Evolutionary conservation across 2,113 vertebrate species (phyloP), one percentile per base, ranked within the genome.

Genomic region (Hippocampus mohnikei): DNA sequence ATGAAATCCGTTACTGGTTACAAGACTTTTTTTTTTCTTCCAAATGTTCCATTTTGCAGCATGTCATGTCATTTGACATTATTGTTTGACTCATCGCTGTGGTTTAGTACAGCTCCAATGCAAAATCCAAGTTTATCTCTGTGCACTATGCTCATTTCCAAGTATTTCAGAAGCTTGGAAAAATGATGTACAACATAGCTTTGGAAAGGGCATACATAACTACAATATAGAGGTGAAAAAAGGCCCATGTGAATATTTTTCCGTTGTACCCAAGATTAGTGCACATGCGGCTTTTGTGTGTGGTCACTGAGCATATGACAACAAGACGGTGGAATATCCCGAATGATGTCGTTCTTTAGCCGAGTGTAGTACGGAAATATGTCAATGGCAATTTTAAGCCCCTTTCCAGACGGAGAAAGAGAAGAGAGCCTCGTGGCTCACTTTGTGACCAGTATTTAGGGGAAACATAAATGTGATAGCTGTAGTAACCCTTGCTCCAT

Each of bases 121-220:
- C 58, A 33, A 33, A 58, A 58, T 3, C 23, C 8, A 62, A n/a
- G 37, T 63, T 42, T 3, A 41, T n/a, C 3, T 63, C 20, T 25
- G 25, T 25, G 52, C 29, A 23, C 56, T 58, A 10, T 41, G 41
- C 37, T 42, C 2, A 69, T 77, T 88, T 85, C 76, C 81, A 85
- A 71, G 80, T 80, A 69, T 83, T 81, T 72, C 74, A 37, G n/a
- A 71, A 66, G 58, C 46, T 58, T 21, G 5, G 13, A 44, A 10
- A 42, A 11, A 44, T 13, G 5, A 6, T 37, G 33, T 37, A 37
- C 33, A 37, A 37, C 6, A 2, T 37, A 5, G 33, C 33, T 37
- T 37, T 37, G 33, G 33, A 37, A 37, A 37, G 33, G 33, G 13
- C 13, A 13, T 13, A 44, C 13, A 13, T 3, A 44, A 18, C 3